Conservation (phyloP, 2,113 vertebrate species). For the Cryptotis parvus region DNA sequence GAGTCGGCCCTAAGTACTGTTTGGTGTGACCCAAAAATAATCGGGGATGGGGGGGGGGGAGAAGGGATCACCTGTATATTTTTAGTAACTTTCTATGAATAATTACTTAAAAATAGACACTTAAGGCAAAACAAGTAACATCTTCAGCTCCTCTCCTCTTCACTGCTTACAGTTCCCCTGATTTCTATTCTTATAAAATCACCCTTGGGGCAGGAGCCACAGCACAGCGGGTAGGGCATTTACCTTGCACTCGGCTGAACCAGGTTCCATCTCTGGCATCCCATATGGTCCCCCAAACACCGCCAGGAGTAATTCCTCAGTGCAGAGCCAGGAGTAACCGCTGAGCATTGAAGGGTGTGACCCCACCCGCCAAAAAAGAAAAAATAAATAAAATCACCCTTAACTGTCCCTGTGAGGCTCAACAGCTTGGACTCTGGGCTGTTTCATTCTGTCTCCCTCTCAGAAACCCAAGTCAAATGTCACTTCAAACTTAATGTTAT, state of each 20-base stretch:
- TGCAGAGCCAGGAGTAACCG: too few species aligned
- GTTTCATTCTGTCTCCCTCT: not conserved
- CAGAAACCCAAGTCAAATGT: not conserved
- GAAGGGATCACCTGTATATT: not conserved
- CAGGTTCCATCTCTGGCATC: too few species aligned
- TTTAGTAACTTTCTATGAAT: constrained; percentile 2
- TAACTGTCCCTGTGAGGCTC: not conserved
- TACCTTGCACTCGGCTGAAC: too few species aligned
- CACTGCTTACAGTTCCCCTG: not conserved
- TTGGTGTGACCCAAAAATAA: not conserved
- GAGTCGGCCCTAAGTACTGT: too few species aligned
- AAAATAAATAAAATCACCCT: not conserved
- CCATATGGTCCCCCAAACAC: too few species aligned
- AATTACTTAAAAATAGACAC: constrained; percentile 40
- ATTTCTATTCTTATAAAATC: not conserved
- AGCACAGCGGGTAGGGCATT: too few species aligned
- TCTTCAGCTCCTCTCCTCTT: not conserved
- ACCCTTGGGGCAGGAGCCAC: too few species aligned
- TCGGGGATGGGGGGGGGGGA: not conserved
- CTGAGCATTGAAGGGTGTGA: too few species aligned
- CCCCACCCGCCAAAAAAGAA: too few species aligned
- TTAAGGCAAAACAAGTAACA: constrained; percentile 29
- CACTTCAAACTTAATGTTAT: not conserved
- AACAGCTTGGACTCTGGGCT: not conserved
- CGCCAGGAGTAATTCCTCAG: too few species aligned